Conservation (phyloP, 2,888 invertebrate species). For the Thymelicus acteon region DNA sequence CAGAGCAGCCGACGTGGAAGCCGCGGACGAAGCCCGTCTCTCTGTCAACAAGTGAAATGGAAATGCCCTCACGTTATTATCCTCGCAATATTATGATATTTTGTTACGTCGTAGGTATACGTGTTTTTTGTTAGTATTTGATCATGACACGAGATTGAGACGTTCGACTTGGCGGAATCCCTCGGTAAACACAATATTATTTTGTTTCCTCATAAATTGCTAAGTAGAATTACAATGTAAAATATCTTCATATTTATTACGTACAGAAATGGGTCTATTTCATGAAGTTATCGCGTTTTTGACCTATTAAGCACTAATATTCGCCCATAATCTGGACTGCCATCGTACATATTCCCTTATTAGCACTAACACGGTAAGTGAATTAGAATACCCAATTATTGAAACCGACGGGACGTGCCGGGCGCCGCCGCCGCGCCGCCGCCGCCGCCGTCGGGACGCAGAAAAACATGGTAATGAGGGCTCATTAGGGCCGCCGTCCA, state of each 20-base stretch:
- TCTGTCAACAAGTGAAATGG: slow-evolving; percentile 16
- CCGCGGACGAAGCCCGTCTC: background rate
- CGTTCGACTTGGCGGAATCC: background rate
- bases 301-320: too few relatives aligned
- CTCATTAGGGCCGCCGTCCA: too few relatives aligned
- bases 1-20: background rate
- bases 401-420: slow-evolving; percentile 10
- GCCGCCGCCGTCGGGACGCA: background rate
- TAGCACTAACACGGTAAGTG: slow-evolving; percentile 5
- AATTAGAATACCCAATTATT: slow-evolving; percentile 9
- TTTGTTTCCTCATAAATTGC: too few relatives aligned
- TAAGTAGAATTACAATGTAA: too few relatives aligned
- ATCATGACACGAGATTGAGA: slow-evolving; percentile 2
- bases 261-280: too few relatives aligned
- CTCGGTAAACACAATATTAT: background rate
- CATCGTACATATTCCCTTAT: slow-evolving; percentile 1
- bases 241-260: too few relatives aligned
- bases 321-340: too few relatives aligned
- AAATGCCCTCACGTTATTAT: slow-evolving; percentile 22
- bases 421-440: background rate
- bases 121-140: slow-evolving; percentile 13
- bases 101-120: slow-evolving; percentile 7
- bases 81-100: slow-evolving; percentile 17
- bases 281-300: too few relatives aligned
- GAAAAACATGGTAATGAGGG: slow-evolving; percentile 4